Percentiles rank a stretch among this genome's conserved stretches.
phyloP scores from a whole-genome alignment of 2,888 invertebrate species.

The Acleris holmiana region DNA sequence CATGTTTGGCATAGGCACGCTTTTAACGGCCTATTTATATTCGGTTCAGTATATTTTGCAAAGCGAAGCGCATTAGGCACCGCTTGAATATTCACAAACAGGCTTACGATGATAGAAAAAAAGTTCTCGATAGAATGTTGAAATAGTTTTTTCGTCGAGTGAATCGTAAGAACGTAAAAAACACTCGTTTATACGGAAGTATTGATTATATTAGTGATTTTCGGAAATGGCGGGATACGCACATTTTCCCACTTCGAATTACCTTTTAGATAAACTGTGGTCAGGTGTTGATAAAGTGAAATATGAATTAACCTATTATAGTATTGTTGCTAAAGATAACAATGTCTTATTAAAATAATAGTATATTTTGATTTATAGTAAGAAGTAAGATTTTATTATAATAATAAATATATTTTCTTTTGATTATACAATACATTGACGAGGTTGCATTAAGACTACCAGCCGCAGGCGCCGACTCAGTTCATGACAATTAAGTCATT shows the following conservation, averaged over 20 bases:
- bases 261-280: not conserved
- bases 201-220: not conserved
- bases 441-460: too few species aligned
- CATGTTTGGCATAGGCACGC: not conserved
- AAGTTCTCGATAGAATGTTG: not conserved
- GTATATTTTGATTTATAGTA: not conserved
- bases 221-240: not conserved
- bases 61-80: constrained; percentile 21
- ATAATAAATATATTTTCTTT: too few species aligned
- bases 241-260: too few species aligned
- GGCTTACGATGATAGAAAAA: not conserved
- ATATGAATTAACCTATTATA: too few species aligned
- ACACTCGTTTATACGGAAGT: not conserved
- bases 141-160: not conserved
- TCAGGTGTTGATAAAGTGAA: constrained; percentile 8
- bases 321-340: not conserved
- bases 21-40: constrained; percentile 7
- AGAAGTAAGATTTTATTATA: too few species aligned
- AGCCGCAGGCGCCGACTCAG: too few species aligned
- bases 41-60: constrained; percentile 30
- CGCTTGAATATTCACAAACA: constrained; percentile 9
- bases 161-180: not conserved
- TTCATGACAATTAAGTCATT: too few species aligned
- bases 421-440: too few species aligned
- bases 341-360: not conserved